A percentile compares a stretch with the other conserved stretches of the same genome.
These are phyloP conservation scores for Eulithis testata DNA, from an alignment of 2,888 invertebrate genomes.

Conservation along the genomic window DNA sequence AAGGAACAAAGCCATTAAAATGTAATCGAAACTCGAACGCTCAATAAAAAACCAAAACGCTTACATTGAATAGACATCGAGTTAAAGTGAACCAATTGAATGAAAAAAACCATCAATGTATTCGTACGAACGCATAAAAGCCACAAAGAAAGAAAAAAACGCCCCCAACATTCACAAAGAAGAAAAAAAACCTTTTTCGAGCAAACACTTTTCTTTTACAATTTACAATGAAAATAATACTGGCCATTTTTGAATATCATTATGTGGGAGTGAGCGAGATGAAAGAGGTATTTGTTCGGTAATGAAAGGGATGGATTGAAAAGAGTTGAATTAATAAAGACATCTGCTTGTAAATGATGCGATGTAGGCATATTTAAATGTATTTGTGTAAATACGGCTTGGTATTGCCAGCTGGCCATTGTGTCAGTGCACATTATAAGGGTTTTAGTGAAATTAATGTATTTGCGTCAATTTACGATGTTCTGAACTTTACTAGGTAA, in stretches of 20 bases:
- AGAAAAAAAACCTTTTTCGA: slow-evolving; percentile 63
- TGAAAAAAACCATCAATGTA: slow-evolving; percentile 60
- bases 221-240: slow-evolving; percentile 64
- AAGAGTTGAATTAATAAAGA: slow-evolving; percentile 57
- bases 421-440: slow-evolving; percentile 13
- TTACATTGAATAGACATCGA: slow-evolving; percentile 58
- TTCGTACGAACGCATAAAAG: slow-evolving; percentile 54
- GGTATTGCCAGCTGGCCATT: slow-evolving; percentile 36
- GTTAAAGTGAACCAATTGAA: slow-evolving; percentile 54
- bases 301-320: slow-evolving; percentile 51
- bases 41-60: slow-evolving; percentile 44
- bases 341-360: slow-evolving; percentile 67
- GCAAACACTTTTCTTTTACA: slow-evolving; percentile 62
- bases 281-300: slow-evolving; percentile 48
- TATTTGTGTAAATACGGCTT: slow-evolving; percentile 47
- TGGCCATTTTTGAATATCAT: slow-evolving; percentile 75
- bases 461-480: no score
- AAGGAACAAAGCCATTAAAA: slow-evolving; percentile 51
- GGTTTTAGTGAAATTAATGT: slow-evolving; percentile 22
- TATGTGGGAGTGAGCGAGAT: slow-evolving; percentile 57
- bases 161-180: slow-evolving; percentile 50
- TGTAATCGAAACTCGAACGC: slow-evolving; percentile 51
- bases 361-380: slow-evolving; percentile 48
- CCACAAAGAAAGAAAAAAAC: slow-evolving; percentile 50
- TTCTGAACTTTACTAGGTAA: no score